These are phyloP conservation scores for Coenobita brevimanus DNA, from an alignment of 1,140 invertebrate species.

Conservation along the genomic window DNA sequence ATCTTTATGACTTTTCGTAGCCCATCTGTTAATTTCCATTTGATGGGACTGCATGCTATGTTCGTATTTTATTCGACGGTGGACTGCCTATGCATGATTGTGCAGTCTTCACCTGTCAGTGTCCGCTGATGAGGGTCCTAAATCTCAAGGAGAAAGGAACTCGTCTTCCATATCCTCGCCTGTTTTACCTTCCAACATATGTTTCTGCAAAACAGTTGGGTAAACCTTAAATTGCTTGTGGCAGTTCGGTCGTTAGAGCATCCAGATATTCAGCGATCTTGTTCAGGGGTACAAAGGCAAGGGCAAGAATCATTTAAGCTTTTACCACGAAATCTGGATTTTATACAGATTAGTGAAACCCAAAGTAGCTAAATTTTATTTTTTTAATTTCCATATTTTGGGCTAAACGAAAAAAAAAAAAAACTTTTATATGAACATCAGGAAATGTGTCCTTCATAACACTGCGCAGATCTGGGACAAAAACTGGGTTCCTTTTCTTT, in stretches of 20 bases:
- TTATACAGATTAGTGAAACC: too few species aligned
- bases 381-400: too few species aligned
- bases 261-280: constrained; percentile 18
- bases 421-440: too few species aligned
- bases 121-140: constrained; percentile 2
- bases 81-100: constrained; percentile 11
- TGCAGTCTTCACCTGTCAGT: background rate
- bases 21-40: constrained; percentile 10
- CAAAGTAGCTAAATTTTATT: background rate
- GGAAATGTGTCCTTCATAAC: too few species aligned
- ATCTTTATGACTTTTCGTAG: background rate
- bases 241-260: constrained; percentile 8
- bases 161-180: constrained; percentile 20
- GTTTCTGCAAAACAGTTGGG: constrained; percentile 9
- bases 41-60: constrained; percentile 16
- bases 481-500: too few species aligned
- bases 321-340: too few species aligned
- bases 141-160: constrained; percentile 20
- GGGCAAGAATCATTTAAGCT: too few species aligned
- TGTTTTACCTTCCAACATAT: background rate
- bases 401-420: background rate
- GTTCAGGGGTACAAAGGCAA: background rate
- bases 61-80: constrained; percentile 6
- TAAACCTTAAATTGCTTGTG: constrained; percentile 5
- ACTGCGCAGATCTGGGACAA: too few species aligned